Base-by-base conservation (phyloP, 2,888 invertebrate genomes). In the Bimastos eiseni region DNA sequence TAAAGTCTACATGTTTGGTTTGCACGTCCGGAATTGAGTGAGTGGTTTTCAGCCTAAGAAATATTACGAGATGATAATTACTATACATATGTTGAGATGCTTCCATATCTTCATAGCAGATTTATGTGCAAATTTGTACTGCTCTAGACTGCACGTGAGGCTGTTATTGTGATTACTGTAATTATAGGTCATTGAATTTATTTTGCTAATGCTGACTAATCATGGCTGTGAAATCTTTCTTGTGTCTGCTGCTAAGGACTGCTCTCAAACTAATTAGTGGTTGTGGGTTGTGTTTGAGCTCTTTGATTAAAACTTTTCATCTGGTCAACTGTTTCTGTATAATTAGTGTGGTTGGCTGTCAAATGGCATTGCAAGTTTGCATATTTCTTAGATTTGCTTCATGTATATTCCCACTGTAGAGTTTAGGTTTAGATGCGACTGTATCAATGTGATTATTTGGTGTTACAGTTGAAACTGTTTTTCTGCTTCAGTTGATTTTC, bases 261-360 rank as follows among this genome's bases (percentile, higher is more conserved):
- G 17, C 19, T 44, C 44, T 44, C 19, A n/a, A n/a, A n/a, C 3
- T 13, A 44, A 19, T 19, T 44, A 44, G 19, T 13, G 44, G 44
- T 19, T 44, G 44, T 44, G 44, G 11, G 11, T 2, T 17, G 44
- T 19, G 21, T 21, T 24, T 24, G 1, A 70, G 70, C 13, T 11
- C 70, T n/a, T 70, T 70, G 70, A 70, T 11, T 70, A n/a, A n/a
- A 70, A 70, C 70, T n/a, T 30, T n/a, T 70, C 55, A 30, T 55
- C 70, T 70, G 70, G 70, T 70, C 70, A 70, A 17, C 70, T 70
- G n/a, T n/a, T n/a, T n/a, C n/a, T 70, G 70, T 70, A 70, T 70
- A n/a, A 70, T 70, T 70, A 1, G 30, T 11, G n/a, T 70, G 70
- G 30, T 70, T 17, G n/a, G 30, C n/a, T 70, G 30, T 70, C 70